Evolutionary conservation across 2,797 vertebrate species (phyloP), one percentile per base, ranked within the genome.

Genomic region (Halcyon leucocephala): DNA sequence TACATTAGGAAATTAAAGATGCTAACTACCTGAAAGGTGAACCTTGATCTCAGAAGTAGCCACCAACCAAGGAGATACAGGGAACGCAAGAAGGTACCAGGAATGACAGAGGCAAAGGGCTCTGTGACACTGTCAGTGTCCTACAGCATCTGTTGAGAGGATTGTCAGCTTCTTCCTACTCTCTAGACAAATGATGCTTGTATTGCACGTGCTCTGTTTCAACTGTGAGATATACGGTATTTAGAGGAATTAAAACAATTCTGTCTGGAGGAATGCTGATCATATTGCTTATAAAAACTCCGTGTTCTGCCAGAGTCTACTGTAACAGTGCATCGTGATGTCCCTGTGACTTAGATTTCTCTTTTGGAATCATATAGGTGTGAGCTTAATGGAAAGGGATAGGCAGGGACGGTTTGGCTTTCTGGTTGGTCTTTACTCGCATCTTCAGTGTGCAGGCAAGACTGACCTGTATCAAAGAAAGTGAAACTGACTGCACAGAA

Each of bases 401-500:
- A 65, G 31, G 54, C 81, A 92, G 22, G 60, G 81, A 39, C 14
- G 4, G 18, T 52, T 90, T 2, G 1, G 24, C 55, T 74, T 84
- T 84, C 55, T 41, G 25, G 7, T 29, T 76, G 48, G 48, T 70
- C 29, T 90, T 77, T n/a, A 46, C 29, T 91, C 0, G 10, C 67
- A 33, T 42, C 51, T 86, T 74, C 73, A 42, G 41, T 26, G 33
- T 3, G 3, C 6, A 1, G 62, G 41, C 73, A 88, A 70, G 46
- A 71, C 14, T 77, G 86, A 90, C 44, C 61, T 70, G 14, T n/a
- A 74, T 48, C 49, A 92, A 91, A 93, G 77, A 95, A 96, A 94
- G 77, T 46, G 91, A 97, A 96, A 96, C 88, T 46, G 48, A 9
- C 44, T 84, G 41, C 70, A 84, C 21, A 72, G 42, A 95, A 64